Conservation (phyloP, 1,140 invertebrate species). For the Drosophila bocki region DNA sequence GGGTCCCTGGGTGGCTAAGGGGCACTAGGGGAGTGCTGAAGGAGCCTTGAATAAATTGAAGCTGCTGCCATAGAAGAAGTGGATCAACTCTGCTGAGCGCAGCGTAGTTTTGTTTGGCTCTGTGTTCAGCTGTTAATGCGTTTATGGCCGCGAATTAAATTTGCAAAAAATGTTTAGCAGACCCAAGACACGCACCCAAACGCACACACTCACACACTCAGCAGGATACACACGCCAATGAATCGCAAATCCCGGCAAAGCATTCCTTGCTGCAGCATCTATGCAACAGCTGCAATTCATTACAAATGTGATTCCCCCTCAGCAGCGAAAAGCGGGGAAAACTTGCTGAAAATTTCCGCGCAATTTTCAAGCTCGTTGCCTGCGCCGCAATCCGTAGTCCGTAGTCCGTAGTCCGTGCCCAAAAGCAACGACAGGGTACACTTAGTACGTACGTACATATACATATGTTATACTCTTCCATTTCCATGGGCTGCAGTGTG, state of each 20-base stretch:
- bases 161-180: slow-evolving; percentile 36
- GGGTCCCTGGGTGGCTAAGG: slow-evolving; percentile 9
- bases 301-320: slow-evolving; percentile 75
- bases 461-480: slow-evolving; percentile 1
- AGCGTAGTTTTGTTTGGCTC: background rate
- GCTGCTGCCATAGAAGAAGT: background rate
- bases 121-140: slow-evolving; percentile 38
- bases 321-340: slow-evolving; percentile 52
- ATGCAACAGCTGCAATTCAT: slow-evolving; percentile 77
- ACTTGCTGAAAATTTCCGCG: slow-evolving; percentile 66
- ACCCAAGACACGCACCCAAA: slow-evolving; percentile 4
- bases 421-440: slow-evolving; percentile 20
- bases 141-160: slow-evolving; percentile 46
- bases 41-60: slow-evolving; percentile 30
- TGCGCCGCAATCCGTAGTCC: slow-evolving; percentile 27
- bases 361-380: slow-evolving; percentile 77
- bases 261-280: slow-evolving; percentile 20
- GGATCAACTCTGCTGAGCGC: slow-evolving; percentile 3
- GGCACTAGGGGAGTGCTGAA: background rate
- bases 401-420: slow-evolving; percentile 16
- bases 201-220: background rate
- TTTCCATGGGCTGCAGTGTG: slow-evolving; percentile 32
- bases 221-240: slow-evolving; percentile 56
- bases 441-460: slow-evolving; percentile 1
- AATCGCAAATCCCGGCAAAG: slow-evolving; percentile 61